These are phyloP conservation scores for Phasianus colchicus DNA, from an alignment of 2,113 vertebrate species.

Conservation along the genomic window DNA sequence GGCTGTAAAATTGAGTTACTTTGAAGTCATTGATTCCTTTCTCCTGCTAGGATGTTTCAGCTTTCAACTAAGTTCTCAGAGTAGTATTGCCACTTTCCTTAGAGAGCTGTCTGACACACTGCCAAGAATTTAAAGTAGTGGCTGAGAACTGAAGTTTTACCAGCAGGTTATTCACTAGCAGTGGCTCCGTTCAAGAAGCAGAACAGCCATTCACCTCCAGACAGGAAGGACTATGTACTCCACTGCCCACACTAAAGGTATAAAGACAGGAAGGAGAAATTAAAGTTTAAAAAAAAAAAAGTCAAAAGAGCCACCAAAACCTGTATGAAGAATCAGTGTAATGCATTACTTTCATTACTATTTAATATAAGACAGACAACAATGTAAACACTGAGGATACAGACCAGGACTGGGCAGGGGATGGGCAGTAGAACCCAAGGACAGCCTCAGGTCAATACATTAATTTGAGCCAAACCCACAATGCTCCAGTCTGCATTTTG, in stretches of 20 bases:
- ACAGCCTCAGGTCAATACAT: background rate
- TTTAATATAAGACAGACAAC: background rate
- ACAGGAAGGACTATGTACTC: background rate
- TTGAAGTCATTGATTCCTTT: background rate
- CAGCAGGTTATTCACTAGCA: background rate
- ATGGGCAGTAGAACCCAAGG: background rate
- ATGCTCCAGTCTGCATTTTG: background rate
- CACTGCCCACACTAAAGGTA: background rate
- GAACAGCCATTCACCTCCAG: background rate
- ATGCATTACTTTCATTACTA: background rate
- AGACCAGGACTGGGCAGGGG: background rate
- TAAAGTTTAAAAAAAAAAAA: background rate
- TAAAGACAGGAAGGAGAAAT: background rate
- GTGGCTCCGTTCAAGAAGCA: background rate
- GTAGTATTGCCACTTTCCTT: background rate
- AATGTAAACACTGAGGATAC: fast-evolving
- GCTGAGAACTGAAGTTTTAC: background rate
- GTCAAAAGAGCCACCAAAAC: background rate
- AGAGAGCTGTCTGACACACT: background rate
- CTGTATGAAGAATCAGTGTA: background rate
- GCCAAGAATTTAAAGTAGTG: background rate
- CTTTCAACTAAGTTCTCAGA: background rate
- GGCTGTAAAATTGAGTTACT: background rate
- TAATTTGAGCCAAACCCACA: background rate
- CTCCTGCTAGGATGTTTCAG: background rate